Evolutionary conservation across 2,888 invertebrate genomes (phyloP).

Genomic region (Siphlonurus alternatus): DNA sequence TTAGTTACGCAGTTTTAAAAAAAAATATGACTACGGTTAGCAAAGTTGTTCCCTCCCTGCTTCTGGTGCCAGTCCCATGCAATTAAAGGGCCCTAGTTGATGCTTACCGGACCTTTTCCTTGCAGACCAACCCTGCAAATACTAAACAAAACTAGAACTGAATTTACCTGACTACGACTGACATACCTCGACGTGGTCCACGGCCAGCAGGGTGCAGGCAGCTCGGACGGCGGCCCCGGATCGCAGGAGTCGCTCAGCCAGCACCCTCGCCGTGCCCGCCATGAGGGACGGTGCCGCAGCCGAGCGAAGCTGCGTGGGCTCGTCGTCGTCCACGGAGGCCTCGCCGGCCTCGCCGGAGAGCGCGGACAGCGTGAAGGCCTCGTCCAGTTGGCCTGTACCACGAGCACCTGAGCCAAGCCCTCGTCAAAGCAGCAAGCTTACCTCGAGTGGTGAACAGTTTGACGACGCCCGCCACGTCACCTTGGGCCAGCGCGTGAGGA

Average conservation of each 20-base stretch:
- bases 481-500: constrained; percentile 23
- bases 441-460: background rate
- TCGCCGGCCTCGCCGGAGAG: background rate
- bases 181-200: constrained; percentile 19
- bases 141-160: too few relatives aligned
- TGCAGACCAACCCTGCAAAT: too few relatives aligned
- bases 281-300: constrained; percentile 12
- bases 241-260: constrained; percentile 22
- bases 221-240: constrained; percentile 24
- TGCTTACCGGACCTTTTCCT: too few relatives aligned
- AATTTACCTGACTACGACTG: too few relatives aligned
- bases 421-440: background rate
- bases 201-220: constrained; percentile 26
- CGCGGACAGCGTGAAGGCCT: background rate
- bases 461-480: constrained; percentile 18
- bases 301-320: background rate
- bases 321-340: background rate
- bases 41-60: too few relatives aligned
- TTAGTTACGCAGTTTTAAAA: too few relatives aligned
- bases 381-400: background rate
- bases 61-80: too few relatives aligned
- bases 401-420: background rate
- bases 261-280: constrained; percentile 15
- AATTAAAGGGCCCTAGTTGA: too few relatives aligned
- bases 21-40: too few relatives aligned